Base-by-base conservation (phyloP, 1,140 invertebrate genomes). In the Andricus grossulariae region DNA sequence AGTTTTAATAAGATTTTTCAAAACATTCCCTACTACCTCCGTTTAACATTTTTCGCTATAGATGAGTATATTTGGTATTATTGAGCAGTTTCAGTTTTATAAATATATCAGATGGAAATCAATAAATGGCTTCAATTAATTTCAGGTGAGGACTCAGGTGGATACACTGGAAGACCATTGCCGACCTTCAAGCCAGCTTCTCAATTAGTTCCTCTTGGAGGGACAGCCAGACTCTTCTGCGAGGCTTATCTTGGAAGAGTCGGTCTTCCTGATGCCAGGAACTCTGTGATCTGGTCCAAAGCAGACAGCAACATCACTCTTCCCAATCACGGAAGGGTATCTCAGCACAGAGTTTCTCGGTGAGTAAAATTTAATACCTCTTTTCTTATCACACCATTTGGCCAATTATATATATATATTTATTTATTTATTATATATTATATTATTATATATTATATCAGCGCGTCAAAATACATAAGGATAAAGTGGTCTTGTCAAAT, bases 171-270 rank as follows among this genome's bases (percentile, higher is more conserved):
- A 15, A 88, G 86, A 49, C 92, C 92, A 39, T 77, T 92, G 75
- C 87, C 91, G 0, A 93, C 91, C n/a, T 93, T 92, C 72, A 85
- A 80, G 70, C 92, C 92, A 12, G 85, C 86, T 13, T 89, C 90
- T 21, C 90, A 92, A 74, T 85, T 91, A 75, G 91, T 92, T 13
- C 84, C 86, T 54, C 88, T 94, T 54, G 95, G 94, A 10, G 92
- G 92, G 71, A 88, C 91, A 12, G 91, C 94, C 13, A 91, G 95
- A 78, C 90, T 96, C 32, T 96, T 94, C 89, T 96, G 95, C 89
- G 95, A 96, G 90, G 95, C 95, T 75, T 95, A 95, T 86, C 93
- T 95, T 66, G 95, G 95, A 93, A 92, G 94, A 91, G 93, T 95
- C n/a, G 92, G 94, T 83, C 88, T 95, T 50, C 94, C 95, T n/a